Evolutionary conservation across 2,113 vertebrate species (phyloP).

Genomic region (Gymnobelideus leadbeateri): DNA sequence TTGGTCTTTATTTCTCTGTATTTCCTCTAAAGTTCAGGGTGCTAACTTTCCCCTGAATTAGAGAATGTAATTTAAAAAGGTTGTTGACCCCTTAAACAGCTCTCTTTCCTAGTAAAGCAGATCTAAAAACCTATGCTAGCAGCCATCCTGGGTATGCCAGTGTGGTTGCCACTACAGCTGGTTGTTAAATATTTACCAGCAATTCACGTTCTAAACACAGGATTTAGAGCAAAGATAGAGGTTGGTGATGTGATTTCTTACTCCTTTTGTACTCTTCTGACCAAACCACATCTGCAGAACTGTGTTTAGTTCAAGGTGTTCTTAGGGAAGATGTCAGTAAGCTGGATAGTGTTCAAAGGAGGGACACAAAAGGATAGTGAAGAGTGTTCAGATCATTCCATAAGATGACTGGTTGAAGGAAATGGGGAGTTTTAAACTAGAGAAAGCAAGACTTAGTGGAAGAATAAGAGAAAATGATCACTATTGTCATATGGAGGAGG

Average conservation of each 20-base stretch:
- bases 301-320: neutral
- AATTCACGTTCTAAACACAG: neutral
- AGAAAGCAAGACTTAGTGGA: neutral
- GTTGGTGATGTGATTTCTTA: neutral
- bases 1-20: too few species aligned
- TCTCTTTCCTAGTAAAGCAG: too few species aligned
- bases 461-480: neutral
- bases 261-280: neutral
- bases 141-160: too few species aligned
- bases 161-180: neutral
- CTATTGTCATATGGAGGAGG: neutral
- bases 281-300: neutral
- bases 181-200: neutral
- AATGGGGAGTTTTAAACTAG: neutral
- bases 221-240: neutral
- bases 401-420: neutral
- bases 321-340: neutral
- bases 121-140: too few species aligned
- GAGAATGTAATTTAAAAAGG: too few species aligned
- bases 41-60: too few species aligned
- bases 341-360: neutral
- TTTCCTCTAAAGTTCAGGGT: too few species aligned
- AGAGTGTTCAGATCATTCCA: neutral
- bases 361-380: neutral
- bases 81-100: too few species aligned